Percentiles rank a stretch among this genome's conserved stretches.
phyloP scores from a whole-genome alignment of 2,797 vertebrate species.

The Mormyrus hasselquistii region DNA sequence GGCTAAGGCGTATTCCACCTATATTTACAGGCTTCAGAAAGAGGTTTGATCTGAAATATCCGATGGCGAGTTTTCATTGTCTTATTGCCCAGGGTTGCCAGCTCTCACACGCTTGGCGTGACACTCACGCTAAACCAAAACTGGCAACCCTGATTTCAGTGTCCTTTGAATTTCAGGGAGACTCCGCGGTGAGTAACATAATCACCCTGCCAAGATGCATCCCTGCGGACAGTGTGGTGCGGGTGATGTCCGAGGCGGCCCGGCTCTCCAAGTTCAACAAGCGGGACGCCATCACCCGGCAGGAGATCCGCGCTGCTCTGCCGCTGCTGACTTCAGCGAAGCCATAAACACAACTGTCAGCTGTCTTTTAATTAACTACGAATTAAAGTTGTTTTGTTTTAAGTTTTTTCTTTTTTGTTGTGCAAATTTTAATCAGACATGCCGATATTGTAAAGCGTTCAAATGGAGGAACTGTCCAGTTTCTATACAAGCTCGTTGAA shows the following conservation, averaged over 20 bases:
- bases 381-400: not conserved
- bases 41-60: constrained; percentile 42
- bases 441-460: not conserved
- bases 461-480: not conserved
- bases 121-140: not conserved
- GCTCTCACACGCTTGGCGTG: not conserved
- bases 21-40: constrained; percentile 48
- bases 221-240: not conserved
- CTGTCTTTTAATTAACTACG: not conserved
- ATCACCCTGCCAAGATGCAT: constrained; percentile 31
- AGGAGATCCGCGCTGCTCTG: constrained; percentile 49
- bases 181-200: not conserved
- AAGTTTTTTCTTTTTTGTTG: not conserved
- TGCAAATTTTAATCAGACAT: not conserved
- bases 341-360: not conserved
- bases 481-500: not conserved
- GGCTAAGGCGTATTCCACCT: constrained; percentile 22
- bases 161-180: not conserved
- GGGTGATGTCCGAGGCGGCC: constrained; percentile 54
- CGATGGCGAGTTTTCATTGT: not conserved
- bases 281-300: constrained; percentile 41
- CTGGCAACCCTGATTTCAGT: not conserved
- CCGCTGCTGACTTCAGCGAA: constrained; percentile 14
- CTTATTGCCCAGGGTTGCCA: not conserved
- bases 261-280: constrained; percentile 49